Conservation (phyloP, 64 coral and sea anemone species). For the Stylophora pistillata region DNA sequence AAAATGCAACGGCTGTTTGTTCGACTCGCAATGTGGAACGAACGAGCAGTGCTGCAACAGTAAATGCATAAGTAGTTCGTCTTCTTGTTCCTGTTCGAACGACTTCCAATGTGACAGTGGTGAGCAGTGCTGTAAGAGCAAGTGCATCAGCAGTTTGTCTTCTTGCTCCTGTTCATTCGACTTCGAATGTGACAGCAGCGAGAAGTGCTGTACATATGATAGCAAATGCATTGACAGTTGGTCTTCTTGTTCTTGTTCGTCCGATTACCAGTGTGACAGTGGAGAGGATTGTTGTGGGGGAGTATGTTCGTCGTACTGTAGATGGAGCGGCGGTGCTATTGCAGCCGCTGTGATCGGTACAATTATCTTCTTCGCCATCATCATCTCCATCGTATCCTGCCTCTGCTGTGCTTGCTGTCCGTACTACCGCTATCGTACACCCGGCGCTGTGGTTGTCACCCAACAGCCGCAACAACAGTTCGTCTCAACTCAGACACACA, state of each 20-base stretch:
- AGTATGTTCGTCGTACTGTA: too few relatives aligned
- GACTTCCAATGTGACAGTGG: too few relatives aligned
- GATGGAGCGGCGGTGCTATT: not conserved
- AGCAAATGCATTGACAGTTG: too few relatives aligned
- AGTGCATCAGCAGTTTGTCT: too few relatives aligned
- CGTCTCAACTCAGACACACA: not conserved
- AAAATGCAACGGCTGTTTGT: not conserved
- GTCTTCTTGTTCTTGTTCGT: too few relatives aligned
- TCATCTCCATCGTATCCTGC: constrained; percentile 1
- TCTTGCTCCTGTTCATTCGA: too few relatives aligned
- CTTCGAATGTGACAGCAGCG: too few relatives aligned
- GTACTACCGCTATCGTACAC: not conserved
- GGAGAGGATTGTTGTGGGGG: too few relatives aligned
- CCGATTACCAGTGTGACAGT: too few relatives aligned
- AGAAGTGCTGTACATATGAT: too few relatives aligned
- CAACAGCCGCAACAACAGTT: not conserved
- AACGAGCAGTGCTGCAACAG: not conserved
- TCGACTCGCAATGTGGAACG: not conserved
- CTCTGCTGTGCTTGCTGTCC: constrained; percentile 33
- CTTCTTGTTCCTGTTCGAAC: too few relatives aligned
- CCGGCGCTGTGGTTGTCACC: not conserved
- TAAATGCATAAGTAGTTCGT: not conserved
- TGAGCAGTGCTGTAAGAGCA: too few relatives aligned
- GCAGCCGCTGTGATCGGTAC: not conserved
- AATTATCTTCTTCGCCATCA: not conserved